Percentiles rank a stretch among this genome's conserved stretches.
Evolutionary conservation across 2,888 invertebrate species (phyloP).

Genomic region (Xanthia icteritia): DNA sequence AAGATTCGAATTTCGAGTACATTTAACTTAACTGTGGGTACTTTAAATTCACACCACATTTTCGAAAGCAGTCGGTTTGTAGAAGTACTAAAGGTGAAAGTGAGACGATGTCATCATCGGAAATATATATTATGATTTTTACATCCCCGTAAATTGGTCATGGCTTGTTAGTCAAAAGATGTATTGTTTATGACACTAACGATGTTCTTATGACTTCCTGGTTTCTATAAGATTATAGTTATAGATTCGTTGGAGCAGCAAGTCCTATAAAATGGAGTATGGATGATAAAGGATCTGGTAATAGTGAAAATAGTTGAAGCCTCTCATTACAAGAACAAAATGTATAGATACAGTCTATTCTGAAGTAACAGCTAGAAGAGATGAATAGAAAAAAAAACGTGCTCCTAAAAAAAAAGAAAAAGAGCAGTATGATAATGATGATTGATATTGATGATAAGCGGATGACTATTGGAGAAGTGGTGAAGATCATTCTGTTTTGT

Average conservation of each 20-base stretch:
- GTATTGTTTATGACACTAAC: slow-evolving; percentile 41
- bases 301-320: background rate
- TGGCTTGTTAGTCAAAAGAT: slow-evolving; percentile 54
- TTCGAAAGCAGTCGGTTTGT: slow-evolving; percentile 40
- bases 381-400: background rate
- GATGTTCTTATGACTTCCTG: slow-evolving; percentile 38
- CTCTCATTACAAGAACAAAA: background rate
- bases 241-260: slow-evolving; percentile 35
- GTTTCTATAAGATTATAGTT: slow-evolving; percentile 58
- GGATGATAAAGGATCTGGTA: background rate
- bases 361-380: background rate
- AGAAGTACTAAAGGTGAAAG: slow-evolving; percentile 53
- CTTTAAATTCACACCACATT: slow-evolving; percentile 46
- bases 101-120: slow-evolving; percentile 30
- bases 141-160: slow-evolving; percentile 50
- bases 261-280: background rate
- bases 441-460: background rate
- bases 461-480: too few relatives aligned
- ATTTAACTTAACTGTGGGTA: background rate
- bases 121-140: slow-evolving; percentile 36
- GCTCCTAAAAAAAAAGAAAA: background rate
- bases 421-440: background rate
- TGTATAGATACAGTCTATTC: background rate
- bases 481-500: background rate
- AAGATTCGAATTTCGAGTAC: slow-evolving; percentile 3